Percentiles rank a stretch among this genome's conserved stretches.
These are phyloP conservation scores for Sterrhoptilus dennistouni DNA, from an alignment of 2,113 vertebrate genomes.

Conservation along the genomic window DNA sequence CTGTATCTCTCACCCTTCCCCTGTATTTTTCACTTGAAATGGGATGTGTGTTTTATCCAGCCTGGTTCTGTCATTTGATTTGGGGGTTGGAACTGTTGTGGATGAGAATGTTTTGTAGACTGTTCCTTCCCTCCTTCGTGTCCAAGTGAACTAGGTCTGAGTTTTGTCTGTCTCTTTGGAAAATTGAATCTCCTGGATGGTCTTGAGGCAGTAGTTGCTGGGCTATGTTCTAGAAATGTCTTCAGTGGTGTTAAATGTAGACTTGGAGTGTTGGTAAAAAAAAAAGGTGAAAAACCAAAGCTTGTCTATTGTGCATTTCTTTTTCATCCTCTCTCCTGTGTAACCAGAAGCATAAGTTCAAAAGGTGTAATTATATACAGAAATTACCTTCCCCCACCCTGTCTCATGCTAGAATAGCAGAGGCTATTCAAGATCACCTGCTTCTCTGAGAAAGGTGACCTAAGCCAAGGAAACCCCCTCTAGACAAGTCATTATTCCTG, in stretches of 20 bases:
- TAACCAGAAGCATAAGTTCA: not conserved
- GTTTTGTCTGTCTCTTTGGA: not conserved
- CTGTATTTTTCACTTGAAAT: not conserved
- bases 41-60: not conserved
- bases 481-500: not conserved
- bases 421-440: not conserved
- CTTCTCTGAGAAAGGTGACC: not conserved
- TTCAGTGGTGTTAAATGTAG: not conserved
- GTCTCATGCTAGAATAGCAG: not conserved
- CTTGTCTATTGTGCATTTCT: not conserved
- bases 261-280: not conserved
- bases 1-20: not conserved
- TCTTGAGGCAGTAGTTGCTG: accelerated
- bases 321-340: not conserved
- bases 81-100: not conserved
- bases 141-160: not conserved
- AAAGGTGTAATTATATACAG: not conserved
- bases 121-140: not conserved
- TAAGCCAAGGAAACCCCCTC: not conserved
- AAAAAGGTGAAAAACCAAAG: not conserved
- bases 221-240: not conserved
- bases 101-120: not conserved
- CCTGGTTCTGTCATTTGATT: not conserved
- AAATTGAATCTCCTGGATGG: not conserved
- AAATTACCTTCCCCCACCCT: not conserved